phyloP scores from a whole-genome alignment of 1,140 invertebrate species.

The Drosophila bocqueti region DNA sequence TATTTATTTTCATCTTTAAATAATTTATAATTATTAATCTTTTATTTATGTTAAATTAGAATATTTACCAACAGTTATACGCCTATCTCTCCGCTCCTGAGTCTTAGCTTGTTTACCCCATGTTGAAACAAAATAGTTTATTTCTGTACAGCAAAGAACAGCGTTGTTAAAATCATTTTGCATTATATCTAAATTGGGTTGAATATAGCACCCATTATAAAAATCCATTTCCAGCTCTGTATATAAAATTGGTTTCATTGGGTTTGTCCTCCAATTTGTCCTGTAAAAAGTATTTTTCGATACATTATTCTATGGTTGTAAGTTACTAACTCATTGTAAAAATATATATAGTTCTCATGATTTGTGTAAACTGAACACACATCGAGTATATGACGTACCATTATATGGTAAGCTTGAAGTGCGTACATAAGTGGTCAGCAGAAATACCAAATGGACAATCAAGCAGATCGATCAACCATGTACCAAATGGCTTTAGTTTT shows the following conservation, averaged over 20 bases:
- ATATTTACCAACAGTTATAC: constrained; percentile 56
- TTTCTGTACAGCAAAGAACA: constrained; percentile 65
- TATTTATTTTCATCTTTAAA: constrained; percentile 75
- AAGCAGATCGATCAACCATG: no score
- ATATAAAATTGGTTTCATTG: constrained; percentile 60
- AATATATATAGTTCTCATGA: no score
- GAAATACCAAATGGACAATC: no score
- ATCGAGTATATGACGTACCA: no score
- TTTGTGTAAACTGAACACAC: no score
- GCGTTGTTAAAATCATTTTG: constrained; percentile 68
- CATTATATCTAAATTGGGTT: constrained; percentile 63
- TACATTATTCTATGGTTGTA: no score
- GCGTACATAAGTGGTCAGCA: no score
- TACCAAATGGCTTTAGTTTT: no score
- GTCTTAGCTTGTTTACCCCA: constrained; percentile 71
- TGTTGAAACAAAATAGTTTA: constrained; percentile 68
- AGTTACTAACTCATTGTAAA: no score
- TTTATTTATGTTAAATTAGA: no score
- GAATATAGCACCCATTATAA: constrained; percentile 55
- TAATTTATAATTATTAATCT: neutral
- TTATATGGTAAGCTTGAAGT: no score
- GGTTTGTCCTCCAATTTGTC: constrained; percentile 63
- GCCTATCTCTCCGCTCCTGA: constrained; percentile 54
- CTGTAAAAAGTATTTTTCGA: constrained; percentile 7
- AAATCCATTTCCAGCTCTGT: constrained; percentile 66